Percentiles rank a stretch among this genome's conserved stretches.
Conservation (phyloP, 2,113 vertebrate species). For the Oncorhynchus mykiss region DNA sequence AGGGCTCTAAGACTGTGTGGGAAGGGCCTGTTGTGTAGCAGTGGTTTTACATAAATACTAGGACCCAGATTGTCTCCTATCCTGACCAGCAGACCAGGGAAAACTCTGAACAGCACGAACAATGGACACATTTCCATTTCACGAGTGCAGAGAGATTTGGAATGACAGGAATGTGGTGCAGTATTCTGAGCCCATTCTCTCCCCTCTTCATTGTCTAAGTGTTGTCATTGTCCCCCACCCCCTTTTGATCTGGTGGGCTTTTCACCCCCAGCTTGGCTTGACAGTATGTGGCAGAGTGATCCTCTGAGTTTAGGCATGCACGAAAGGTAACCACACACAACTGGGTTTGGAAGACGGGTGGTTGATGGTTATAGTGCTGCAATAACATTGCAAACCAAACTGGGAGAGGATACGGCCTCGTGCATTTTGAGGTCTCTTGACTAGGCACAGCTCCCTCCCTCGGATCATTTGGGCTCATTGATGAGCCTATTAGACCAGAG, state of each 20-base stretch:
- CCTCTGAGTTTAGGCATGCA: constrained; percentile 34
- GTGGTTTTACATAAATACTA: background rate
- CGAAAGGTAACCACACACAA: background rate
- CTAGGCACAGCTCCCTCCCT: background rate
- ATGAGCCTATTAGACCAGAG: background rate
- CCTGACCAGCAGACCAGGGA: background rate
- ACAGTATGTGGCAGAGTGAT: constrained; percentile 64
- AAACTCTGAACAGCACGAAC: constrained; percentile 5
- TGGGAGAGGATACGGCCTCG: background rate
- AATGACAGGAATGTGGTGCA: constrained; percentile 51
- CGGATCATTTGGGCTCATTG: background rate
- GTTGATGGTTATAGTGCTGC: background rate
- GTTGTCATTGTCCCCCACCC: constrained; percentile 23
- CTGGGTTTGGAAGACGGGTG: background rate
- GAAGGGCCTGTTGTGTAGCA: background rate
- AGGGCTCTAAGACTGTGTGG: background rate
- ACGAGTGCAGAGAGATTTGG: constrained; percentile 7
- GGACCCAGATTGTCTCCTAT: no score
- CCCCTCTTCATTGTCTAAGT: constrained; percentile 48
- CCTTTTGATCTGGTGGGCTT: constrained; percentile 46
- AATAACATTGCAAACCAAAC: background rate
- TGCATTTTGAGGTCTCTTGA: constrained; percentile 1
- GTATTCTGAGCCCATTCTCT: constrained; percentile 12
- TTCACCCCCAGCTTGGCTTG: constrained; percentile 55
- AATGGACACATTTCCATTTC: background rate